phyloP scores from a whole-genome alignment of 2,113 vertebrate genomes.

The Notarius lentiginosus region DNA sequence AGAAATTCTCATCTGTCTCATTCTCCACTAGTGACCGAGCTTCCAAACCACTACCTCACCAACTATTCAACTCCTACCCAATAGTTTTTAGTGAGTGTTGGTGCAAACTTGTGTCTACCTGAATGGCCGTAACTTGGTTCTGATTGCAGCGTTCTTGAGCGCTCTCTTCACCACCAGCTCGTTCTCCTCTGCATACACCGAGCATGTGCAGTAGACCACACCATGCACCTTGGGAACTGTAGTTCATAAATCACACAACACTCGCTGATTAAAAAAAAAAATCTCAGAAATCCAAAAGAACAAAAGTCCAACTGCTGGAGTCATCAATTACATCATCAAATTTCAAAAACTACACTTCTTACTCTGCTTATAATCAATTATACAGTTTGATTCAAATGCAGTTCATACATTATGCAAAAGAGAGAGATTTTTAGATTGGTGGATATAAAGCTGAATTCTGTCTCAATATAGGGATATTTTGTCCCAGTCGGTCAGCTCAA shows the following conservation, averaged over 20 bases:
- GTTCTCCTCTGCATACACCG: slow-evolving; percentile 86
- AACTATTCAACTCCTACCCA: background rate
- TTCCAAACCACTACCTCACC: too few relatives aligned
- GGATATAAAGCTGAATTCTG: background rate
- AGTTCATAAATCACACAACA: slow-evolving; percentile 17
- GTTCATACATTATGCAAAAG: background rate
- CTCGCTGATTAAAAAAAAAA: background rate
- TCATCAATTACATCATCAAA: background rate
- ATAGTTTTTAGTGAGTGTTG: background rate
- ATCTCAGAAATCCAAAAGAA: background rate
- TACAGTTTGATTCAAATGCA: background rate
- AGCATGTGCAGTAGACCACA: slow-evolving; percentile 91
- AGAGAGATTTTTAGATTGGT: background rate
- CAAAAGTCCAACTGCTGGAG: background rate
- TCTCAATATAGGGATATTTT: background rate
- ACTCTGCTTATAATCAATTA: background rate
- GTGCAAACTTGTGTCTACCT: slow-evolving; percentile 68
- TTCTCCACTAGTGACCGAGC: too few relatives aligned
- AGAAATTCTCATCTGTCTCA: too few relatives aligned
- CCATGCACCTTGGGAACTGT: slow-evolving; percentile 83
- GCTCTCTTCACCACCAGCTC: slow-evolving; percentile 83
- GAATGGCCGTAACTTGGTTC: slow-evolving; percentile 75
- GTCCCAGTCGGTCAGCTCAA: background rate
- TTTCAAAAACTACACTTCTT: background rate
- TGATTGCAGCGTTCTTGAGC: slow-evolving; percentile 68